Percentiles rank a stretch among this genome's conserved stretches.
phyloP scores from a whole-genome alignment of 2,113 vertebrate genomes.

The Paedocypris sp. region DNA sequence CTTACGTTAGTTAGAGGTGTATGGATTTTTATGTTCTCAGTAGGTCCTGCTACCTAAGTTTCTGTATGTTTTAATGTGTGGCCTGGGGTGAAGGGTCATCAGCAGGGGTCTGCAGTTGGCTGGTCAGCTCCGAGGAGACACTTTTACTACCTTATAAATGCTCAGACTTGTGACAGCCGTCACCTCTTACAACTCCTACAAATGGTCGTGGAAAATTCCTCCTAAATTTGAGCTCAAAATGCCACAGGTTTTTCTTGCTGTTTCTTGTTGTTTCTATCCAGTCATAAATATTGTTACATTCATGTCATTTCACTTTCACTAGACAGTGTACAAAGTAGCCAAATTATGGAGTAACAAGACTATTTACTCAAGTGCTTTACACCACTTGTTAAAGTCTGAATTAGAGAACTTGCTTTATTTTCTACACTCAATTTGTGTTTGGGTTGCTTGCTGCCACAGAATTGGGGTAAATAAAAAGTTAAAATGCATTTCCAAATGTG shows the following conservation, averaged over 20 bases:
- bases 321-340: too few relatives aligned
- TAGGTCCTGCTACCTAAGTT: not conserved
- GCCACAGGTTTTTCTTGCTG: not conserved
- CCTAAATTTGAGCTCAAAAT: not conserved
- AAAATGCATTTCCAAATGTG: too few relatives aligned
- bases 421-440: conserved; percentile 21
- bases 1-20: too few relatives aligned
- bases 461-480: too few relatives aligned
- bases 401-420: not conserved
- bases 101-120: conserved; percentile 31
- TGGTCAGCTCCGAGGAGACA: conserved; percentile 14
- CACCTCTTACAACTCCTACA: conserved; percentile 12
- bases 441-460: conserved; percentile 10
- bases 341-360: too few relatives aligned
- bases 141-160: conserved; percentile 35
- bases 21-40: too few relatives aligned
- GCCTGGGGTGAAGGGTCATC: conserved; percentile 7
- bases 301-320: too few relatives aligned
- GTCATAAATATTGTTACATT: too few relatives aligned
- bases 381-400: not conserved
- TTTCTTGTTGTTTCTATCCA: not conserved
- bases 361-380: too few relatives aligned
- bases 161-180: conserved; percentile 25
- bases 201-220: conserved; percentile 26
- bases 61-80: not conserved